Evolutionary conservation across 2,113 vertebrate species (phyloP).

Genomic region (Calyptomena viridis): DNA sequence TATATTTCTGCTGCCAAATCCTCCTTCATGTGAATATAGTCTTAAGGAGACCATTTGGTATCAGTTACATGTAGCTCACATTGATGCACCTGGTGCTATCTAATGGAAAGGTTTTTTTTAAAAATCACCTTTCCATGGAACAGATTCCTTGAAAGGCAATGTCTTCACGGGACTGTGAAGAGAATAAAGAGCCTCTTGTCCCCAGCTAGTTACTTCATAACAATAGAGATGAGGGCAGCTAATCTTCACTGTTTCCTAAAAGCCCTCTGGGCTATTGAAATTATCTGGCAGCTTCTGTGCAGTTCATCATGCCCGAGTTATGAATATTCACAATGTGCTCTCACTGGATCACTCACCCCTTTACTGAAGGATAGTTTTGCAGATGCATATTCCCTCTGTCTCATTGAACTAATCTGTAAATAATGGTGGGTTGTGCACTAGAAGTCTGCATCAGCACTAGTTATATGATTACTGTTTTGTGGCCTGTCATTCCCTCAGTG

Average conservation of each 20-base stretch:
- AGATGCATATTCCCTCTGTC: background rate
- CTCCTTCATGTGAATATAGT: background rate
- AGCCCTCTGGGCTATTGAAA: background rate
- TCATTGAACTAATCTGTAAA: background rate
- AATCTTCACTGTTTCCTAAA: background rate
- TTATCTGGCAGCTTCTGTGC: background rate
- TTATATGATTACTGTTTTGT: background rate
- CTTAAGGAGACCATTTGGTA: background rate
- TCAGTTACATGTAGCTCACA: background rate
- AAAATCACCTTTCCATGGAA: background rate
- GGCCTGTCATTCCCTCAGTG: background rate
- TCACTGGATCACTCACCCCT: background rate
- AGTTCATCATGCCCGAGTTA: background rate
- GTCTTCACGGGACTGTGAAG: background rate
- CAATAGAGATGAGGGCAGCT: background rate
- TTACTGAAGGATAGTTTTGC: background rate
- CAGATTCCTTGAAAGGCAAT: background rate
- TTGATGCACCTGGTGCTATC: background rate
- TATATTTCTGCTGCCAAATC: background rate
- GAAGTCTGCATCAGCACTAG: background rate
- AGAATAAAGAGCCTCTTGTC: background rate
- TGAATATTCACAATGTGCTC: background rate
- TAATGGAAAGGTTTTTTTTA: background rate
- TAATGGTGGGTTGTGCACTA: background rate
- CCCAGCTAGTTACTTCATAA: background rate